Percentiles rank a stretch among this genome's conserved stretches.
phyloP scores from a whole-genome alignment of 2,888 invertebrate species.

The Hyppa rectilinea region DNA sequence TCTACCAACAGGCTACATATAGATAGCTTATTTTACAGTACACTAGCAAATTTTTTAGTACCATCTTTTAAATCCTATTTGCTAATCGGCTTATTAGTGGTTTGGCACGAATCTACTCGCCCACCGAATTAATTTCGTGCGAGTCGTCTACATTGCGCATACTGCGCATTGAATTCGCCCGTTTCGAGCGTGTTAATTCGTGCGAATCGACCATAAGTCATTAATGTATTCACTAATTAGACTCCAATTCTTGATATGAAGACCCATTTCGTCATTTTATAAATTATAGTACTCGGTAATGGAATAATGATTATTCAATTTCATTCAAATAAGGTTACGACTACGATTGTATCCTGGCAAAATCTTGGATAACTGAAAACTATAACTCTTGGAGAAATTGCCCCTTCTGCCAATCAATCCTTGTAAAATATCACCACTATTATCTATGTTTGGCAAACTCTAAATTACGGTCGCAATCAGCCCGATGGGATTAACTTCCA shows the following conservation, averaged over 20 bases:
- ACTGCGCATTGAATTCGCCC: too few species aligned
- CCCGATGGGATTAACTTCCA: conserved; percentile 44
- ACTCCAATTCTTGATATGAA: neutral
- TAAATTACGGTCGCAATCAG: conserved; percentile 32
- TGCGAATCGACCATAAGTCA: too few species aligned
- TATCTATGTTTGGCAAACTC: conserved; percentile 26
- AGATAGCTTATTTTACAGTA: neutral
- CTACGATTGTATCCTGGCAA: neutral
- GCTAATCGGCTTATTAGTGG: too few species aligned
- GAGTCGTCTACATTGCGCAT: too few species aligned
- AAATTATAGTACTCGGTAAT: neutral
- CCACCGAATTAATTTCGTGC: too few species aligned
- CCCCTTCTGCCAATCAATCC: conserved; percentile 3
- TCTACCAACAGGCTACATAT: conserved; percentile 11
- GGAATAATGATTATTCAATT: neutral
- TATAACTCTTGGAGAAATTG: neutral
- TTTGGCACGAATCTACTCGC: too few species aligned
- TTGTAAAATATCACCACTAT: conserved; percentile 32
- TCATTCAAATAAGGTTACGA: neutral
- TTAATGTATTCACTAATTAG: neutral
- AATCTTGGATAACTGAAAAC: conserved; percentile 9
- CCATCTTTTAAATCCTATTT: too few species aligned
- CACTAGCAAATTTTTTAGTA: neutral
- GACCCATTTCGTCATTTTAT: neutral
- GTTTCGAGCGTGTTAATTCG: too few species aligned